Conservation (phyloP, 2,113 vertebrate genomes). For the Pholis gunnellus region DNA sequence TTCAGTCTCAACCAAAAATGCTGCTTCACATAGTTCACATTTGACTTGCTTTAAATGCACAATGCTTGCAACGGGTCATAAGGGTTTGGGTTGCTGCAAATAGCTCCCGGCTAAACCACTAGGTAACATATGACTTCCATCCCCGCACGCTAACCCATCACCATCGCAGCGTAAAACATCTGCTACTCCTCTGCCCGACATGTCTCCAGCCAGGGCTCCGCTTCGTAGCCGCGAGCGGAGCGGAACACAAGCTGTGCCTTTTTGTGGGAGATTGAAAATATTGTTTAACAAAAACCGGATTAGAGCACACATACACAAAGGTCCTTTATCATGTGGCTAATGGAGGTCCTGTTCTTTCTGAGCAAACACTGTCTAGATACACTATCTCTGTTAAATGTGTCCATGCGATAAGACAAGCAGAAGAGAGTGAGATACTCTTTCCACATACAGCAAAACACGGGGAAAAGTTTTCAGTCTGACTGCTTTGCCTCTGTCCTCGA, state of each 20-base stretch:
- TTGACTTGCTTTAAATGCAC: constrained; percentile 18
- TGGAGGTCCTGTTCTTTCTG: constrained; percentile 47
- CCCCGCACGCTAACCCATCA: constrained; percentile 13
- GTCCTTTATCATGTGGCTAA: constrained; percentile 13
- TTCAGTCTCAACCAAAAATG: neutral
- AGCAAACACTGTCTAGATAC: constrained; percentile 42
- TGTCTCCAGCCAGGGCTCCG: constrained; percentile 22
- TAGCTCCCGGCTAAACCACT: constrained; percentile 11
- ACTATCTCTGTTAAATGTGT: constrained; percentile 38
- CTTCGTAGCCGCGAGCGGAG: neutral
- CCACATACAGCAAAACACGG: neutral
- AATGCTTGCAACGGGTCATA: constrained; percentile 3
- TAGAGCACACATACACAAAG: neutral
- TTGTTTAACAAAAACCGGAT: neutral
- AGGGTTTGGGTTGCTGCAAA: constrained; percentile 22
- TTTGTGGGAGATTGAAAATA: neutral
- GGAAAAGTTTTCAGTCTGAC: constrained; percentile 17
- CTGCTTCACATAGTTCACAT: neutral
- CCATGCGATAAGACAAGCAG: constrained; percentile 32
- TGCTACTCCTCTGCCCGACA: constrained; percentile 32
- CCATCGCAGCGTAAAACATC: constrained; percentile 50
- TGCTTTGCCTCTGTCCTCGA: constrained; percentile 19
- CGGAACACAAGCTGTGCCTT: neutral
- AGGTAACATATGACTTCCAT: constrained; percentile 30
- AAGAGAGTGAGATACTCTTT: neutral